Evolutionary conservation across 2,797 vertebrate genomes (phyloP).

Genomic region (Darevskia nairensis): DNA sequence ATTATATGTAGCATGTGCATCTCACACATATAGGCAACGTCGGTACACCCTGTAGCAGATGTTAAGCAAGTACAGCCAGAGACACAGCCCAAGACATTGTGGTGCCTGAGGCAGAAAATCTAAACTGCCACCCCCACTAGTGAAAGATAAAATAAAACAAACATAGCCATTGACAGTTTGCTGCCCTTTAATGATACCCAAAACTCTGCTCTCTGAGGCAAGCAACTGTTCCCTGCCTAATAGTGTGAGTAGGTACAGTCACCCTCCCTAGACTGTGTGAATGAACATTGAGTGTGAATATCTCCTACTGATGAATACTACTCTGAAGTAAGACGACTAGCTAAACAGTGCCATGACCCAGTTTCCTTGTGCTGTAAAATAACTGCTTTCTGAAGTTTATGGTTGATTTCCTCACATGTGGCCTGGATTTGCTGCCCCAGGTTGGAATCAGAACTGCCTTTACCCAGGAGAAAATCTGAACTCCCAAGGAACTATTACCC

Average conservation of each 20-base stretch:
- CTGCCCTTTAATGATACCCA: not conserved
- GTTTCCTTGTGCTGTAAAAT: constrained; percentile 24
- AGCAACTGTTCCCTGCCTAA: not conserved
- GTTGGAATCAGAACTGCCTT: constrained; percentile 1
- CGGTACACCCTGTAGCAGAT: constrained; percentile 9
- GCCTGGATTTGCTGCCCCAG: not conserved
- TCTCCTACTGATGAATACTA: not conserved
- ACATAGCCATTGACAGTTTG: not conserved
- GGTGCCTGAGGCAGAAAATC: constrained; percentile 18
- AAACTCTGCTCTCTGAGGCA: not conserved
- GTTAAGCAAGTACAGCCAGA: constrained; percentile 17
- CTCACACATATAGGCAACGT: constrained; percentile 29
- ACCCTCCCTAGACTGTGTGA: not conserved
- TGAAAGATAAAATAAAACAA: constrained; percentile 3
- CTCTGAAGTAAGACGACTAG: constrained; percentile 7
- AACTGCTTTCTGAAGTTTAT: constrained; percentile 13
- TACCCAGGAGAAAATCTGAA: constrained; percentile 1
- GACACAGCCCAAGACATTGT: constrained; percentile 3
- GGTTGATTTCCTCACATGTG: not conserved
- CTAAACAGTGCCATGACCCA: constrained; percentile 11
- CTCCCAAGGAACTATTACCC: not conserved
- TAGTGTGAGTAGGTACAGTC: not conserved
- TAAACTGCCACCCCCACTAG: not conserved
- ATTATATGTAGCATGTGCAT: constrained; percentile 7
- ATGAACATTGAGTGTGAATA: not conserved